Conservation (phyloP, 2,888 invertebrate genomes). For the Nebria salina region DNA sequence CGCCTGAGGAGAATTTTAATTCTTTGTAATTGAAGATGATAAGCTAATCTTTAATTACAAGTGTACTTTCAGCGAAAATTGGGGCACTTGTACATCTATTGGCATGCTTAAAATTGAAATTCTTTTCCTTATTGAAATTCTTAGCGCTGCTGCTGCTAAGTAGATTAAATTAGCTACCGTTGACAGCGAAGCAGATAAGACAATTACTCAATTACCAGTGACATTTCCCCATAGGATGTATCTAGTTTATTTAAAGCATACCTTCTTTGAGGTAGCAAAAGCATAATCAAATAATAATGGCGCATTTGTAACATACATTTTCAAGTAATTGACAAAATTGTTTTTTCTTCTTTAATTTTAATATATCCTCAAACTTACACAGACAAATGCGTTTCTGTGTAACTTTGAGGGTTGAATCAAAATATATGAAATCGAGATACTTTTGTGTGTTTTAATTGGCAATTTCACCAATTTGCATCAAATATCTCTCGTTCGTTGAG, state of each 20-base stretch:
- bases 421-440: too few relatives aligned
- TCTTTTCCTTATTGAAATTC: neutral
- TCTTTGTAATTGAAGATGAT: neutral
- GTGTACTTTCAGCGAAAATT: neutral
- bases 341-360: too few relatives aligned
- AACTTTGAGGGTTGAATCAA: too few relatives aligned
- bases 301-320: neutral
- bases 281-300: neutral
- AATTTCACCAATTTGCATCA: too few relatives aligned
- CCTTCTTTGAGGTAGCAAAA: neutral
- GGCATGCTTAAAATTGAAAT: neutral
- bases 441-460: too few relatives aligned
- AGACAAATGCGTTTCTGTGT: too few relatives aligned
- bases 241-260: neutral
- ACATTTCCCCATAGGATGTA: neutral
- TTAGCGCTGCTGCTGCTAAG: neutral
- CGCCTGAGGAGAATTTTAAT: neutral
- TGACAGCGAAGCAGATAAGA: constrained; percentile 8
- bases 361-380: too few relatives aligned
- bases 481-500: too few relatives aligned
- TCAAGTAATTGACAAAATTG: too few relatives aligned
- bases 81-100: neutral
- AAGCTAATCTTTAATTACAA: neutral
- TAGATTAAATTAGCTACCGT: neutral
- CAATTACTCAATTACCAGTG: constrained; percentile 13